Conservation (phyloP, 2,888 invertebrate genomes). For the Lasioglossum figueresi region DNA sequence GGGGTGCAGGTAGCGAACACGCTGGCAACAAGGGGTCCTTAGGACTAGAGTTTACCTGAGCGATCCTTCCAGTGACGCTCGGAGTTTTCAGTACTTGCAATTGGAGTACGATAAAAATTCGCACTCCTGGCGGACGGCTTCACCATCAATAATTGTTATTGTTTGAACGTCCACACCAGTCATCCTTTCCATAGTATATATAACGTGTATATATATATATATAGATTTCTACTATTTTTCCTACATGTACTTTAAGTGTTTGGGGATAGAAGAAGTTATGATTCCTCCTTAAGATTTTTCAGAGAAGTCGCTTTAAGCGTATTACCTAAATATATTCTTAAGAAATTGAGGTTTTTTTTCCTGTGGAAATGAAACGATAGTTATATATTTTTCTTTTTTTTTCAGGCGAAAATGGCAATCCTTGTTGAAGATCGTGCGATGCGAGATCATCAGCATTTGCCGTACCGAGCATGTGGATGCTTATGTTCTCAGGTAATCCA, state of each 20-base stretch:
- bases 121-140: too few species aligned
- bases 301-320: not conserved
- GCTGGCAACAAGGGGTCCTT: too few species aligned
- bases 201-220: too few species aligned
- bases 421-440: constrained; percentile 95
- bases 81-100: too few species aligned
- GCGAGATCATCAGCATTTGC: constrained; percentile 97
- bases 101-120: too few species aligned
- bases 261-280: not conserved
- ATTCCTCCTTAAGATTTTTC: not conserved
- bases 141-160: too few species aligned
- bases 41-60: too few species aligned
- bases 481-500: constrained; percentile 94
- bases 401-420: constrained; percentile 93
- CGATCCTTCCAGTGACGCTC: too few species aligned
- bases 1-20: too few species aligned
- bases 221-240: too few species aligned
- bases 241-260: not conserved
- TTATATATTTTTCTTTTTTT: constrained; percentile 20
- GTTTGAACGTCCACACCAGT: too few species aligned
- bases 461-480: constrained; percentile 96
- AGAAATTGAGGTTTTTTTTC: not conserved
- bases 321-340: not conserved
- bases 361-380: not conserved
- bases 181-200: too few species aligned